Base-by-base conservation (phyloP, 2,888 invertebrate species). In the Ephialtes manifestator region DNA sequence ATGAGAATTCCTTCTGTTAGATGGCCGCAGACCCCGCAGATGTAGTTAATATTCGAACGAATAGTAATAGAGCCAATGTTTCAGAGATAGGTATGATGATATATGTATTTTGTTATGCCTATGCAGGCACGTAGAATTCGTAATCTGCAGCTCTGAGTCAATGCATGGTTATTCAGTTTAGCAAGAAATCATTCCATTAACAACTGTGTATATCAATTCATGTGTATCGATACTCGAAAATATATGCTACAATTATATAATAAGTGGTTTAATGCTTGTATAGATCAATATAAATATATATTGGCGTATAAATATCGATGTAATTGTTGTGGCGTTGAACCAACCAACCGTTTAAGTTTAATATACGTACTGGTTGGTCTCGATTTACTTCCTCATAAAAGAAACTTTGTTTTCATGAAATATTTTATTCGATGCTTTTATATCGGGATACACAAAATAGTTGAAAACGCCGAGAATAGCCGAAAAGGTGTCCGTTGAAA, bases 61-160 rank as follows among this genome's bases (percentile, higher is more conserved):
- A 60, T 60, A 28, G 13, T 46, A 18, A 74, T 60, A 60, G 46
- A 46, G 74, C n/a, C 60, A 74, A 74, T 58, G 24, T 28, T 63
- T 0, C 18, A n/a, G 4, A 3, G 18, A 63, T 1, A 74, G 11
- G 11, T 55, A 71, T 71, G 55, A 71, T 15, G 10, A 35, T 53
- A 71, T 43, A 43, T 20, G 60, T 31, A 46, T 24, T 60, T 74
- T 48, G 1, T 48, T 60, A 48, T 60, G 15, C 31, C 31, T 46
- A 63, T 13, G 10, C 18, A 28, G 51, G 18, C 31, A 48, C 46
- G 63, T 20, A 15, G 48, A 13, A 51, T 75, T 63, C 63, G 31
- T 75, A 63, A 35, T 35, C 35, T 35, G 55, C 24, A 43, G 24
- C 55, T 24, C 15, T 43, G 43, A 43, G 8, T 39, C 71, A 65